Evolutionary conservation across 1,140 invertebrate genomes (phyloP).

Genomic region (Temnothorax nylanderi): DNA sequence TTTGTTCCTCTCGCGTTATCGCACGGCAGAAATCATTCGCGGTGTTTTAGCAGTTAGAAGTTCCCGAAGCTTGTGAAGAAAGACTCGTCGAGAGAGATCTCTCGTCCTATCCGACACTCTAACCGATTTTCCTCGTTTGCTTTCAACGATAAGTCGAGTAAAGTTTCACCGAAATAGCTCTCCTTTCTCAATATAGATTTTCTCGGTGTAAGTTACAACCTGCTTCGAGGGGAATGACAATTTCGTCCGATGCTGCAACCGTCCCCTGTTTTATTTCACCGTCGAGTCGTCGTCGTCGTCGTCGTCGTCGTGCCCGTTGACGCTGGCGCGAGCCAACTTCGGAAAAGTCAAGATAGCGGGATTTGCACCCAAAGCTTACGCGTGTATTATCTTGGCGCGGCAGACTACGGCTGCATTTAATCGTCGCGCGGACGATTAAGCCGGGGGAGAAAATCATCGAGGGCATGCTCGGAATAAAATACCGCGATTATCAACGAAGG

Average conservation of each 20-base stretch:
- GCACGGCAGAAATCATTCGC: slow-evolving; percentile 40
- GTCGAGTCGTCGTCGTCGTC: slow-evolving; percentile 6
- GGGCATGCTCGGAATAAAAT: slow-evolving; percentile 49
- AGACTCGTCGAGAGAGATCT: slow-evolving; percentile 31
- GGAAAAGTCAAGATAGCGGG: slow-evolving; percentile 54
- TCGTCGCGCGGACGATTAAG: slow-evolving; percentile 54
- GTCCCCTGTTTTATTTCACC: slow-evolving; percentile 35
- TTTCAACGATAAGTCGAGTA: slow-evolving; percentile 55
- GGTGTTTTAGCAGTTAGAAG: slow-evolving; percentile 47
- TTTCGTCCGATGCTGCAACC: slow-evolving; percentile 23
- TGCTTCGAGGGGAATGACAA: slow-evolving; percentile 43
- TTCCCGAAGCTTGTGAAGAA: slow-evolving; percentile 42
- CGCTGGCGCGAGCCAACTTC: slow-evolving; percentile 32
- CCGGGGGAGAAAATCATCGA: slow-evolving; percentile 41
- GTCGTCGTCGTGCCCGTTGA: background rate
- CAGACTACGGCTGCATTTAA: slow-evolving; percentile 62
- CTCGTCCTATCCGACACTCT: slow-evolving; percentile 25
- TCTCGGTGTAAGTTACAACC: slow-evolving; percentile 44
- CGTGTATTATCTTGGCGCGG: slow-evolving; percentile 57
- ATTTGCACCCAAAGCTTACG: slow-evolving; percentile 56
- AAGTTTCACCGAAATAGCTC: slow-evolving; percentile 54
- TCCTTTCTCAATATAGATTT: slow-evolving; percentile 57
- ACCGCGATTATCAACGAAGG: slow-evolving; percentile 40
- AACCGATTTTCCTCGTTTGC: slow-evolving; percentile 55
- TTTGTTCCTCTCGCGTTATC: slow-evolving; percentile 40